Percentiles rank a stretch among this genome's conserved stretches.
These are phyloP conservation scores for Lutjanus argentimaculatus DNA, from an alignment of 2,797 vertebrate genomes.

Conservation along the genomic window DNA sequence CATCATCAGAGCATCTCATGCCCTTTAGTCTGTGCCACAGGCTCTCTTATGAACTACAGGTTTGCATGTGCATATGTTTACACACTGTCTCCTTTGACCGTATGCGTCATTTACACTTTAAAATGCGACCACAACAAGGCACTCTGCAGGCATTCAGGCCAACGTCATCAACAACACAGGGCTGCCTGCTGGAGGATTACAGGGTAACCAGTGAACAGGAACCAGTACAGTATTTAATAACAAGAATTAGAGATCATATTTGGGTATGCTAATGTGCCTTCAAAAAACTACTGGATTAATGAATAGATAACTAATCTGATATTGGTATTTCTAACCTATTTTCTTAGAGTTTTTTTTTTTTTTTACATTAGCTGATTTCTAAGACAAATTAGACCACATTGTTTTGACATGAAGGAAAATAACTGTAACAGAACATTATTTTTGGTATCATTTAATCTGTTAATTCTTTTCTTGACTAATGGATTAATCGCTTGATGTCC, in stretches of 20 bases:
- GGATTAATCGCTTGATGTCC: background rate
- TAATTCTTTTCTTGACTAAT: background rate
- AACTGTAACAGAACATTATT: background rate
- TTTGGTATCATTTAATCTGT: background rate
- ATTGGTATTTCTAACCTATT: background rate
- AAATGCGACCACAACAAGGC: constrained; percentile 31
- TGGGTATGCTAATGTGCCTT: background rate
- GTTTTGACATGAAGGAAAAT: background rate
- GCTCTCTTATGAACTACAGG: constrained; percentile 31
- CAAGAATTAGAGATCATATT: background rate
- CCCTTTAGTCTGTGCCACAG: constrained; percentile 30
- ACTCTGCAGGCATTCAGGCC: constrained; percentile 7
- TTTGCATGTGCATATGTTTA: constrained; percentile 37
- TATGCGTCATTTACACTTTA: constrained; percentile 21
- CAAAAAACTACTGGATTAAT: constrained; percentile 2
- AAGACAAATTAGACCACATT: background rate
- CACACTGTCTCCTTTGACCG: constrained; percentile 19
- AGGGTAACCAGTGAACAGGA: background rate
- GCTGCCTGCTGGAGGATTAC: background rate
- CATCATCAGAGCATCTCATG: constrained; percentile 56
- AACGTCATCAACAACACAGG: background rate
- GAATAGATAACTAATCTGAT: background rate
- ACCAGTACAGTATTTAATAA: background rate
- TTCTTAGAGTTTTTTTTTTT: background rate
- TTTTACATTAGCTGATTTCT: background rate